Conservation (phyloP, 2,888 invertebrate species). For the Cynaeus angustus region DNA sequence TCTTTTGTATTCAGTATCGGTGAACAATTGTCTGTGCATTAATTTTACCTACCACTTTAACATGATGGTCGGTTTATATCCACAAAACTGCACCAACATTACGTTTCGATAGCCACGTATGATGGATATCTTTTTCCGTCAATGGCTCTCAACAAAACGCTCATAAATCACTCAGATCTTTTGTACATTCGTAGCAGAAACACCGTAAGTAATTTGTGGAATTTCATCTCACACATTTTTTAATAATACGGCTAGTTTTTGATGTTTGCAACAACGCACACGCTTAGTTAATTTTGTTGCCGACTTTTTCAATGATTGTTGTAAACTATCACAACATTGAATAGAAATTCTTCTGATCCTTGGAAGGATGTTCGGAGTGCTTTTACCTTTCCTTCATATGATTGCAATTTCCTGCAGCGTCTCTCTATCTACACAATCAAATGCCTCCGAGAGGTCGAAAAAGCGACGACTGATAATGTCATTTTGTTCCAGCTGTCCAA, state of each 20-base stretch:
- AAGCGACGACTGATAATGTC: slow-evolving; percentile 37
- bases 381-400: slow-evolving; percentile 32
- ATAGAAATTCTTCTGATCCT: slow-evolving; percentile 3
- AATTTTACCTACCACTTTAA: slow-evolving; percentile 14
- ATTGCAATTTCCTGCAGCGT: slow-evolving; percentile 38
- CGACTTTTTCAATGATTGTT: slow-evolving; percentile 2
- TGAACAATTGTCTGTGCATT: slow-evolving; percentile 9
- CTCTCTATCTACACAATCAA: slow-evolving; percentile 33
- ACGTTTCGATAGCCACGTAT: slow-evolving; percentile 25
- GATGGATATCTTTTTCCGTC: slow-evolving; percentile 44
- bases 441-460: slow-evolving; percentile 32
- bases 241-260: too few relatives aligned
- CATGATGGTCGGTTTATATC: slow-evolving; percentile 24
- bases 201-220: slow-evolving; percentile 34
- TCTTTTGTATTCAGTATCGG: slow-evolving; percentile 14
- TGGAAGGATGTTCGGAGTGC: slow-evolving; percentile 9
- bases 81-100: slow-evolving; percentile 34
- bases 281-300: slow-evolving; percentile 9
- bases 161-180: slow-evolving; percentile 36
- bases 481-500: slow-evolving; percentile 44
- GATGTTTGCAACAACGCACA: too few relatives aligned
- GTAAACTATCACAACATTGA: slow-evolving; percentile 7
- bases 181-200: slow-evolving; percentile 36
- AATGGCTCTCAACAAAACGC: slow-evolving; percentile 31
- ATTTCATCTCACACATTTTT: too few relatives aligned